Percentiles rank a stretch among this genome's conserved stretches.
phyloP scores from a whole-genome alignment of 1,140 invertebrate species.

The Zaprionus camerounensis region DNA sequence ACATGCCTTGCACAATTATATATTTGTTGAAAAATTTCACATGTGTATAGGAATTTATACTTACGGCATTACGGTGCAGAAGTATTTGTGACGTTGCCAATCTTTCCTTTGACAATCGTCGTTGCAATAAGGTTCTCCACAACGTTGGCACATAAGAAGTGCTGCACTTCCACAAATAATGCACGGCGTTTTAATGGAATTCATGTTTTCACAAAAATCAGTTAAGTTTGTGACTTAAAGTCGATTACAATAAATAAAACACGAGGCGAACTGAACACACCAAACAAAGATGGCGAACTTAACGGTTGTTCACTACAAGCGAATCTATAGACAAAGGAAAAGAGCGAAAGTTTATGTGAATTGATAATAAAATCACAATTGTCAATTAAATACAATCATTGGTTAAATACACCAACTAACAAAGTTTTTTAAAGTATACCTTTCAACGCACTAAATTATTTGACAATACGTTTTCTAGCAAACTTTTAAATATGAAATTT shows the following conservation, averaged over 20 bases:
- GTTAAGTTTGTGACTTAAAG: background rate
- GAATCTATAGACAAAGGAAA: background rate
- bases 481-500: background rate
- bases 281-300: conserved; percentile 40
- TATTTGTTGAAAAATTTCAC: background rate
- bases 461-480: background rate
- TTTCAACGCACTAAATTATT: background rate
- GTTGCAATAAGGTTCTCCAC: conserved; percentile 54
- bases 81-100: conserved; percentile 61
- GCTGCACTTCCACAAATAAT: conserved; percentile 27
- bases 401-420: background rate
- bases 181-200: conserved; percentile 1
- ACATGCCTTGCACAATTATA: background rate
- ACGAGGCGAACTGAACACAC: background rate
- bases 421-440: background rate
- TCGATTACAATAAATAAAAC: conserved; percentile 10
- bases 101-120: conserved; percentile 44
- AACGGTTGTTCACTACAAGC: conserved; percentile 31
- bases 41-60: conserved; percentile 22
- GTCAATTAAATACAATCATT: background rate
- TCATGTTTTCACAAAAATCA: conserved; percentile 11
- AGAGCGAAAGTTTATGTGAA: background rate
- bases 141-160: conserved; percentile 60
- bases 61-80: conserved; percentile 65
- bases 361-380: background rate